phyloP scores from a whole-genome alignment of 2,113 vertebrate species.

The Sapayoa aenigma region DNA sequence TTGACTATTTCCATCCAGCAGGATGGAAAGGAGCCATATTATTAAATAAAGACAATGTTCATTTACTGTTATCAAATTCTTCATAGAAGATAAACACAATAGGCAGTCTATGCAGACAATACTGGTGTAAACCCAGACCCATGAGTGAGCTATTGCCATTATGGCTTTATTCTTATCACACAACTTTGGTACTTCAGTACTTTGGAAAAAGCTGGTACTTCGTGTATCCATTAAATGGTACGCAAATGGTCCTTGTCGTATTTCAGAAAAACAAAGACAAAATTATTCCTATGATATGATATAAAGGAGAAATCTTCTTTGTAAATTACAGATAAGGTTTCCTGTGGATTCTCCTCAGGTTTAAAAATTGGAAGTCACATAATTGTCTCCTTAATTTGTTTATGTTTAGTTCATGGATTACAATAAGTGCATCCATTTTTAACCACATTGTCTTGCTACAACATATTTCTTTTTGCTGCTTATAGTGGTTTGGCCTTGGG shows the following conservation, averaged over 20 bases:
- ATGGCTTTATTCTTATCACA: background rate
- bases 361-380: background rate
- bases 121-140: background rate
- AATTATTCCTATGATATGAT: background rate
- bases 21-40: background rate
- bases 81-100: background rate
- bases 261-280: background rate
- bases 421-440: background rate
- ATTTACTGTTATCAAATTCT: constrained; percentile 18
- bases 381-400: background rate
- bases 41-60: constrained; percentile 24
- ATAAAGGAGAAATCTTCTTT: background rate
- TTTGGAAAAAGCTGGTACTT: background rate
- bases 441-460: background rate
- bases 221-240: background rate
- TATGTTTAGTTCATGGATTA: background rate
- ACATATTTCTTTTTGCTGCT: background rate
- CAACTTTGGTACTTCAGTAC: background rate
- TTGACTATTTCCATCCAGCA: background rate
- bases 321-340: background rate
- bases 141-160: background rate
- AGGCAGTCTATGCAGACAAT: background rate
- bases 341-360: constrained; percentile 14
- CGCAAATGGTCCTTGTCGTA: background rate
- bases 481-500: background rate